Evolutionary conservation across 2,797 vertebrate species (phyloP).

Genomic region (Margarornis squamiger): DNA sequence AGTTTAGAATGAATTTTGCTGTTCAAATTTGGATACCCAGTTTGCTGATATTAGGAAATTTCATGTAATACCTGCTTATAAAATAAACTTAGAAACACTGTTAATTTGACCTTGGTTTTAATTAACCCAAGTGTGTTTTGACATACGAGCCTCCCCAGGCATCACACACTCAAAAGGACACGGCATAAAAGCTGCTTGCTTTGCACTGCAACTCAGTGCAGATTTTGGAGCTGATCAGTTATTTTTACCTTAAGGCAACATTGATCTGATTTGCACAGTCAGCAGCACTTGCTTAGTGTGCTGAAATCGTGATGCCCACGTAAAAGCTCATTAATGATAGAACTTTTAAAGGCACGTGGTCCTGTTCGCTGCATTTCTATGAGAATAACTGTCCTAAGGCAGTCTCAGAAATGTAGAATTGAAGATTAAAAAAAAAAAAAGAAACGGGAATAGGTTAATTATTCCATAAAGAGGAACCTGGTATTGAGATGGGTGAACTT

Average conservation of each 20-base stretch:
- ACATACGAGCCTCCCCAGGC: neutral
- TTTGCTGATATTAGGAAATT: neutral
- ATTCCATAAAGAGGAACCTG: neutral
- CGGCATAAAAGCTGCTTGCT: neutral
- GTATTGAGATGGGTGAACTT: neutral
- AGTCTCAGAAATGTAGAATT: neutral
- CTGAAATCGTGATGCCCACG: fast-evolving
- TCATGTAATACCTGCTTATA: neutral
- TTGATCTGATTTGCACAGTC: neutral
- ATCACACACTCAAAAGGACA: neutral
- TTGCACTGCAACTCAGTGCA: neutral
- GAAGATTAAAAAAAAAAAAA: neutral
- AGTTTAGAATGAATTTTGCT: neutral
- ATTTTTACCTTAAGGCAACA: constrained; percentile 1
- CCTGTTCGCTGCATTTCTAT: neutral
- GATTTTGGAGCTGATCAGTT: neutral
- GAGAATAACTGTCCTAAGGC: neutral
- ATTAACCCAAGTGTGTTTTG: constrained; percentile 13
- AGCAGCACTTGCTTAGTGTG: neutral
- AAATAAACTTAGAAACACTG: neutral
- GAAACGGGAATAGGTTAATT: neutral
- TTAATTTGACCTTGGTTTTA: constrained; percentile 27
- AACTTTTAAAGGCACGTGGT: neutral
- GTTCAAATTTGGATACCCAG: neutral
- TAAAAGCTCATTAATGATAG: neutral